Evolutionary conservation across 2,888 invertebrate species (phyloP), one percentile per base, ranked within the genome.

Genomic region (Lapara coniferarum): DNA sequence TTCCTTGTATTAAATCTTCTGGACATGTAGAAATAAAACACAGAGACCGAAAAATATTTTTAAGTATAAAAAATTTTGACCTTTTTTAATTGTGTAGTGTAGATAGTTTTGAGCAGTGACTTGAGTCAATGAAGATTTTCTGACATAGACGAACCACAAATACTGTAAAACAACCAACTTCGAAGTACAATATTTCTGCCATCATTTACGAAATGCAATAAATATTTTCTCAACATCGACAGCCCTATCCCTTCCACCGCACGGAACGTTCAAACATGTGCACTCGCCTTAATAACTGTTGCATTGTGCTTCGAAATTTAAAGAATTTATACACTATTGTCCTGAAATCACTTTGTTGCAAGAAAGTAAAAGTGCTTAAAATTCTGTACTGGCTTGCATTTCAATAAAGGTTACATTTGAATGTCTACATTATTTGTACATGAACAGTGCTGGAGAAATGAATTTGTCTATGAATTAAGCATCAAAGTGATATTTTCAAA

Each of bases 281-380:
- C 81, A 75, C 75, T 78, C 77, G 78, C 81, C 80, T 81, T 84
- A 84, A 81, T 83, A 84, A 81, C 79, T 78, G 78, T 81, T 77
- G 78, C 80, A 80, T 78, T 81, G 77, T 81, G 76, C 66, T 72
- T 70, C 68, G 71, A 70, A 71, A 72, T 69, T 78, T 80, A 79
- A 83, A 78, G 67, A 56, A 56, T 81, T 81, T 81, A 81, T 81
- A 81, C 78, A 78, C 82, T 78, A 81, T 80, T 82, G 81, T 83
- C 74, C 77, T 19, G 13, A 12, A 63, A 63, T 63, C 63, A 63
- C 63, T 63, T 63, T 63, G 63, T 63, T 63, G 19, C 63, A 12
- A 12, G 63, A 63, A 63, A 63, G 49, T 19, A 63, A 63, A 49
- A 63, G 63, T 63, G 13, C 56, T 13, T 19, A 56, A 19, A 13